Conservation (phyloP, 2,888 invertebrate species). For the Eupithecia inturbata region DNA sequence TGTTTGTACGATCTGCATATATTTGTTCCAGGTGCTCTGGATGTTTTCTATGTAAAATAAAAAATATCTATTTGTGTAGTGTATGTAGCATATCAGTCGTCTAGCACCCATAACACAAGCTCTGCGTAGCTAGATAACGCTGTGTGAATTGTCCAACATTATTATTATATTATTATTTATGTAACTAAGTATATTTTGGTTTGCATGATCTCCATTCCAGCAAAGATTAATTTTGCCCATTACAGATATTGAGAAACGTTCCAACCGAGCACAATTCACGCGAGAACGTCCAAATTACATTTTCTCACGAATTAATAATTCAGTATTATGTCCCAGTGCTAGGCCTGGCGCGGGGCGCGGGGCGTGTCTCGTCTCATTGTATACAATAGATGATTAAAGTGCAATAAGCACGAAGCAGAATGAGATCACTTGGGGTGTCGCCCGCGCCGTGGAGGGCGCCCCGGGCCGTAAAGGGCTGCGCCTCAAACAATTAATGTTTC, state of each 20-base stretch:
- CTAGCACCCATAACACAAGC: no score
- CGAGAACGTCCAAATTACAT: slow-evolving; percentile 13
- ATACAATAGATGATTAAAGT: slow-evolving; percentile 42
- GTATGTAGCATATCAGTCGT: no score
- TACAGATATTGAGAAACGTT: slow-evolving; percentile 3
- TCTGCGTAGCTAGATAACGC: no score
- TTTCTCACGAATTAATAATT: slow-evolving; percentile 18
- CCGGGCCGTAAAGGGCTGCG: slow-evolving; percentile 25
- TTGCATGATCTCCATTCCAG: neutral
- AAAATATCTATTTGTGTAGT: no score
- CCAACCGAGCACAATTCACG: neutral
- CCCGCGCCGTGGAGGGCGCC: no score
- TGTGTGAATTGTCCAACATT: no score
- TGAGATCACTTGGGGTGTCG: slow-evolving; percentile 33
- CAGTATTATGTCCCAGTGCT: slow-evolving; percentile 11
- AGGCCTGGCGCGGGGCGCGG: slow-evolving; percentile 18
- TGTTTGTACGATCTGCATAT: no score
- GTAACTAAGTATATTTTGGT: neutral
- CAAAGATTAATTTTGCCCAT: neutral
- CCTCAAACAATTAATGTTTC: slow-evolving; percentile 33
- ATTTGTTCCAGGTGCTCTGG: no score
- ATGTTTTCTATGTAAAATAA: no score
- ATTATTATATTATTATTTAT: no score
- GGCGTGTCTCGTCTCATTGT: slow-evolving; percentile 24
- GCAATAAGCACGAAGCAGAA: slow-evolving; percentile 35